phyloP scores from a whole-genome alignment of 2,888 invertebrate species.

The Sphaeridia pumilis region DNA sequence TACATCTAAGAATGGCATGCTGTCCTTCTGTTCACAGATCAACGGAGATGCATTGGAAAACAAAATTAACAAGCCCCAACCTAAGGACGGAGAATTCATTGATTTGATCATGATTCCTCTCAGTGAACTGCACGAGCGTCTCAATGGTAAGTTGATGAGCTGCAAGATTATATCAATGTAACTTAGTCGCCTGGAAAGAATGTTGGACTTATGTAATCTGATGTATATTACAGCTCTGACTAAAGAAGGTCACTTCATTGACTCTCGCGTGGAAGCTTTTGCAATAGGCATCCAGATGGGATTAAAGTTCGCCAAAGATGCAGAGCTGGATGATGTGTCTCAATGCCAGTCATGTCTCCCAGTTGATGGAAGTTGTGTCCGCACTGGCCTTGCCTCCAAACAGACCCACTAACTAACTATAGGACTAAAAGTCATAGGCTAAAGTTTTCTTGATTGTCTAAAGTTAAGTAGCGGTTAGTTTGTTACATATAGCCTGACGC shows the following conservation, averaged over 20 bases:
- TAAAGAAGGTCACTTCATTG: slow-evolving; percentile 40
- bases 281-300: slow-evolving; percentile 41
- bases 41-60: slow-evolving; percentile 43
- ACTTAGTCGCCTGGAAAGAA: no score
- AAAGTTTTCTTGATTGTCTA: no score
- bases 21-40: no score
- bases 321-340: slow-evolving; percentile 31
- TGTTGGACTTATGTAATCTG: no score
- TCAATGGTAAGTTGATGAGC: no score
- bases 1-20: no score
- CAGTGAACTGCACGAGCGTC: slow-evolving; percentile 39
- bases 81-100: slow-evolving; percentile 40
- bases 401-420: background rate
- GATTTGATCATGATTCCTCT: slow-evolving; percentile 41
- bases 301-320: slow-evolving; percentile 35
- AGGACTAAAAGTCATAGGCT: no score
- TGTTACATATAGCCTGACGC: no score
- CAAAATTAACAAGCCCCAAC: slow-evolving; percentile 38
- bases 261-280: slow-evolving; percentile 43
- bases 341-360: slow-evolving; percentile 29
- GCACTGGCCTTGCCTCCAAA: slow-evolving; percentile 23
- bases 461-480: no score
- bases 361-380: slow-evolving; percentile 33
- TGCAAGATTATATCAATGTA: no score
- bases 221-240: slow-evolving; percentile 40